Evolutionary conservation across 1,140 invertebrate species (phyloP), one percentile per base, ranked within the genome.

Genomic region (Papilio helenus): DNA sequence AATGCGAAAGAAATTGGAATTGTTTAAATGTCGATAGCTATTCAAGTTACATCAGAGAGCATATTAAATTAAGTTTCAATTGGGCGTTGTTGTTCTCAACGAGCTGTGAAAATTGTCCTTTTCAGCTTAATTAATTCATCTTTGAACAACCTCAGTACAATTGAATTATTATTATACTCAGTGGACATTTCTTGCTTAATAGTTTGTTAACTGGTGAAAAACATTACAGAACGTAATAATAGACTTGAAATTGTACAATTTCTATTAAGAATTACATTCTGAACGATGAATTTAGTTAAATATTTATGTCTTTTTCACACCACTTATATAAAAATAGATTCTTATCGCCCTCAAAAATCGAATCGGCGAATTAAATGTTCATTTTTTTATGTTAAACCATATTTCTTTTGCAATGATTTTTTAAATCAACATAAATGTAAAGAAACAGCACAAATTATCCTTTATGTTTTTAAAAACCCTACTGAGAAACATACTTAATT

Each of bases 41-140:
- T 61, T 61, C 20, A 26, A 61, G 58, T 23, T 26, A 26, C 58
- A 61, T 61, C 58, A 61, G 58, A 61, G 58, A 26, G 58, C 20
- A 61, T 61, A 61, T 61, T 61, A 61, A 61, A 61, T 61, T 61
- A 61, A 61, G 58, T 23, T 61, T 26, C 58, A 61, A 61, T 61
- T 61, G 10, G 23, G 20, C 58, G 58, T 61, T 61, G 58, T 61
- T 61, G 58, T 61, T 61, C 58, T 61, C 58, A 61, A 23, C 58
- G 58, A 61, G 58, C 58, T 61, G 58, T 61, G 58, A 61, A 61
- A 61, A 61, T 61, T 61, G 23, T 61, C 58, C 20, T 26, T 61
- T 26, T 61, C 58, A 61, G 20, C 20, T 26, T 26, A 61, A 26
- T 61, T 61, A 61, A 61, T 61, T 61, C 58, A 61, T 26, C 58